Percentiles rank a stretch among this genome's conserved stretches.
Evolutionary conservation across 1,140 invertebrate genomes (phyloP).

Genomic region (Drosophila leontia): DNA sequence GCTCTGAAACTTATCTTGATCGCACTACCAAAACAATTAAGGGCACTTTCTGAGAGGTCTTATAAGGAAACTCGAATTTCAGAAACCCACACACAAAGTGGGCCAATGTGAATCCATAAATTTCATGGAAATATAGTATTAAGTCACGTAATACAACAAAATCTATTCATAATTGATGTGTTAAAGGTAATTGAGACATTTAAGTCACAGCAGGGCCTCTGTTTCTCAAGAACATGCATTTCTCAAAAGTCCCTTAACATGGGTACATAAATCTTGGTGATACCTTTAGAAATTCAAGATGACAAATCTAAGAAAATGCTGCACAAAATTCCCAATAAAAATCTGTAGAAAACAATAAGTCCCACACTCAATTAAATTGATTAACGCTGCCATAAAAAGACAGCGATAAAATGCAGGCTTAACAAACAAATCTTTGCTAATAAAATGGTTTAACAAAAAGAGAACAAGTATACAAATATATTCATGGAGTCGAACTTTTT

Average conservation of each 20-base stretch:
- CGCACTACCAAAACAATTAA: conserved; percentile 8
- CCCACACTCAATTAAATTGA: conserved; percentile 66
- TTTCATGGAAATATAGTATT: conserved; percentile 7
- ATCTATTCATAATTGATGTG: conserved; percentile 8
- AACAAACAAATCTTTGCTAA: conserved; percentile 62
- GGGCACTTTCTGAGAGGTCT: not conserved
- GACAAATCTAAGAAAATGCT: conserved; percentile 28
- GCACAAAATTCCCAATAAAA: conserved; percentile 18
- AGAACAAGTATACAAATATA: conserved; percentile 19
- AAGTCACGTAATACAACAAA: conserved; percentile 27
- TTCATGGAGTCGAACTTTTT: conserved; percentile 44
- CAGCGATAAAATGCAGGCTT: conserved; percentile 38
- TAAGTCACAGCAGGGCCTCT: conserved; percentile 34
- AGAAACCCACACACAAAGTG: conserved; percentile 13
- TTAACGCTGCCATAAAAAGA: conserved; percentile 60
- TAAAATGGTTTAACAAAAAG: conserved; percentile 43
- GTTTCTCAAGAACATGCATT: conserved; percentile 6
- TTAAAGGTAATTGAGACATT: conserved; percentile 49
- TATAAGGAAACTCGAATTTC: not conserved
- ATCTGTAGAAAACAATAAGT: conserved; percentile 26
- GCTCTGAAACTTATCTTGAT: conserved; percentile 39
- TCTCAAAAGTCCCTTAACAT: not conserved
- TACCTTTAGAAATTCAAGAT: conserved; percentile 21
- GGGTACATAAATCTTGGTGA: conserved; percentile 9
- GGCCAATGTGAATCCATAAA: conserved; percentile 14